These are phyloP conservation scores for Drosophila ohnishii DNA, from an alignment of 1,140 invertebrate species.

Conservation along the genomic window DNA sequence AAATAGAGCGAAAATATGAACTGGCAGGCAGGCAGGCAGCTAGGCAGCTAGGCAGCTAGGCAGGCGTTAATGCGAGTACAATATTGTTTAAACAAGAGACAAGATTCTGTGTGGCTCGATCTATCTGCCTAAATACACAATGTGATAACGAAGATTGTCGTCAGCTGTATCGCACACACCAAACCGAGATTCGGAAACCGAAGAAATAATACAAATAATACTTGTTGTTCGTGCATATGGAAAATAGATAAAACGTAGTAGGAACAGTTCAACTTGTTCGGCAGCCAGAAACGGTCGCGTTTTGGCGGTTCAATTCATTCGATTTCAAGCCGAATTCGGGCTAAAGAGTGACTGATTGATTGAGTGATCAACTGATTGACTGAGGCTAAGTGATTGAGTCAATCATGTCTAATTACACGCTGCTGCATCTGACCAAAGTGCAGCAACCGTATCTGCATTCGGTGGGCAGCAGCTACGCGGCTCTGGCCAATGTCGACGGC, in stretches of 20 bases:
- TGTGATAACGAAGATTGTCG: conserved; percentile 71
- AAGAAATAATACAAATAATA: conserved; percentile 31
- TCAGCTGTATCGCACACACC: conserved; percentile 28
- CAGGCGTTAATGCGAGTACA: conserved; percentile 48
- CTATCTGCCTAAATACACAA: conserved; percentile 74
- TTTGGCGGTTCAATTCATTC: conserved; percentile 17
- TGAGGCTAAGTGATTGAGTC: conserved; percentile 36
- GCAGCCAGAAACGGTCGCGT: conserved; percentile 46
- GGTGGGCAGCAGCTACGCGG: conserved; percentile 53
- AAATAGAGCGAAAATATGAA: conserved; percentile 17
- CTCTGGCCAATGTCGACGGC: conserved; percentile 51
- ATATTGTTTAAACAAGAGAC: conserved; percentile 56
- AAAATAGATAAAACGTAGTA: conserved; percentile 19
- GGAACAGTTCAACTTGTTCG: conserved; percentile 15
- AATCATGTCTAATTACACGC: conserved; percentile 65
- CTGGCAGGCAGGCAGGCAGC: conserved; percentile 1
- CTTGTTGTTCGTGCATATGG: not conserved
- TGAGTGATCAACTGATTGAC: conserved; percentile 15
- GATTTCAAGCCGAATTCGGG: conserved; percentile 9
- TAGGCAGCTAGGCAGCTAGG: not conserved
- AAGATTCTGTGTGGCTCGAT: conserved; percentile 41
- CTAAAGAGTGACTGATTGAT: not conserved
- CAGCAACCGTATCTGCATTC: conserved; percentile 63
- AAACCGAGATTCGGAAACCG: conserved; percentile 15
- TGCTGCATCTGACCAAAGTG: conserved; percentile 56